A percentile compares a stretch with the other conserved stretches of the same genome.
phyloP scores from a whole-genome alignment of 2,888 invertebrate species.

The Nymphalis urticae region DNA sequence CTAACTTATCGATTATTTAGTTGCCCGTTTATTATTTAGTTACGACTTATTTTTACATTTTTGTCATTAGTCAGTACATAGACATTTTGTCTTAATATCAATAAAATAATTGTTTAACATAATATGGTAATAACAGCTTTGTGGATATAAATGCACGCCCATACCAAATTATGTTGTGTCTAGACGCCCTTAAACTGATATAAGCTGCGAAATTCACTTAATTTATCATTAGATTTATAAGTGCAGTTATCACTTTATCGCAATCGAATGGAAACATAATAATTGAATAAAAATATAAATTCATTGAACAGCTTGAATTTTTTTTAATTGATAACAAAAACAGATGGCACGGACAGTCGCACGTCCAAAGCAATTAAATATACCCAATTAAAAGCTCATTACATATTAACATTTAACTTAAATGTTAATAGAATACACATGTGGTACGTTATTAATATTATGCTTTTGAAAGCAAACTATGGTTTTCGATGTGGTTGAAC shows the following conservation, averaged over 20 bases:
- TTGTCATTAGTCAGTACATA: too few relatives aligned
- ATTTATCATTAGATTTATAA: too few relatives aligned
- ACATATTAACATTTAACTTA: neutral
- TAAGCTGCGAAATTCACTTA: too few relatives aligned
- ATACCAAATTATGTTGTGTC: neutral
- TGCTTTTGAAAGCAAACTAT: slow-evolving; percentile 20
- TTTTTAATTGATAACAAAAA: neutral
- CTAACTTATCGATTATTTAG: too few relatives aligned
- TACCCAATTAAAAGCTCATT: neutral
- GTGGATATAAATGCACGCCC: neutral
- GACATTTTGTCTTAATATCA: too few relatives aligned
- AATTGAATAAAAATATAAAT: neutral
- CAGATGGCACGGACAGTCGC: neutral
- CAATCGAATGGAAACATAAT: too few relatives aligned
- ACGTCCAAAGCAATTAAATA: neutral
- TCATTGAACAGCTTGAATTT: neutral
- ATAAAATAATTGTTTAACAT: too few relatives aligned
- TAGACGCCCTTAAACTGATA: neutral
- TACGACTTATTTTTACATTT: too few relatives aligned
- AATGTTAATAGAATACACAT: slow-evolving; percentile 11
- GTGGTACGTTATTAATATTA: slow-evolving; percentile 18
- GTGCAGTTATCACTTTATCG: neutral
- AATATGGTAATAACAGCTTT: neutral
- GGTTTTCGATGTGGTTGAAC: slow-evolving; percentile 24
- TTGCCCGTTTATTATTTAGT: too few relatives aligned